phyloP scores from a whole-genome alignment of 2,797 vertebrate species.

The Chloroceryle amazona region DNA sequence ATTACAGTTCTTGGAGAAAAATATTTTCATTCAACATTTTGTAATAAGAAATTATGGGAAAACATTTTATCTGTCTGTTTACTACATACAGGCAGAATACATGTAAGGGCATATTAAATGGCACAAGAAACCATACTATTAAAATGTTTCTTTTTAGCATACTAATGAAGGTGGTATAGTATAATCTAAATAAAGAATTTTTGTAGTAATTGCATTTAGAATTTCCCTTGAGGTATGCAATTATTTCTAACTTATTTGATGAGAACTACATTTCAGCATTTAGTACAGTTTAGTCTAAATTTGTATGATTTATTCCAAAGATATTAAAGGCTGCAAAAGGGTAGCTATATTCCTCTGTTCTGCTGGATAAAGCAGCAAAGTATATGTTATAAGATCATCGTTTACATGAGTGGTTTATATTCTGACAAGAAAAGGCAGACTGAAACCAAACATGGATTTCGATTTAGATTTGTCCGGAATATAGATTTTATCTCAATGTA shows the following conservation, averaged over 20 bases:
- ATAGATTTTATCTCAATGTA: background rate
- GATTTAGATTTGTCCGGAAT: background rate
- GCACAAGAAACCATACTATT: background rate
- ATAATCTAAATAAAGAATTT: background rate
- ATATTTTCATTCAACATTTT: background rate
- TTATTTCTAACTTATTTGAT: background rate
- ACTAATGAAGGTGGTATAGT: background rate
- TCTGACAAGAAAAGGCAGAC: background rate
- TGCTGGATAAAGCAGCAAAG: background rate
- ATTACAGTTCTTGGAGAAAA: background rate
- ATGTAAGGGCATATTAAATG: background rate
- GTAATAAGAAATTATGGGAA: background rate
- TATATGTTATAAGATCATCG: background rate
- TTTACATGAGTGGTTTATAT: background rate
- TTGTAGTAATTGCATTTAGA: background rate
- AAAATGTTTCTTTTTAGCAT: background rate
- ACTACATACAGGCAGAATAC: background rate
- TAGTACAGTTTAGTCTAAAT: background rate
- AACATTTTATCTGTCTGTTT: background rate
- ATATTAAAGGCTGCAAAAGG: background rate
- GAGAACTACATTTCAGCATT: background rate
- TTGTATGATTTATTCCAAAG: background rate
- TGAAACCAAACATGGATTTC: background rate
- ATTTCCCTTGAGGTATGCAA: background rate
- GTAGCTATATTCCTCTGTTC: background rate